phyloP scores from a whole-genome alignment of 2,888 invertebrate species.

The Gandaritis pyraliata region DNA sequence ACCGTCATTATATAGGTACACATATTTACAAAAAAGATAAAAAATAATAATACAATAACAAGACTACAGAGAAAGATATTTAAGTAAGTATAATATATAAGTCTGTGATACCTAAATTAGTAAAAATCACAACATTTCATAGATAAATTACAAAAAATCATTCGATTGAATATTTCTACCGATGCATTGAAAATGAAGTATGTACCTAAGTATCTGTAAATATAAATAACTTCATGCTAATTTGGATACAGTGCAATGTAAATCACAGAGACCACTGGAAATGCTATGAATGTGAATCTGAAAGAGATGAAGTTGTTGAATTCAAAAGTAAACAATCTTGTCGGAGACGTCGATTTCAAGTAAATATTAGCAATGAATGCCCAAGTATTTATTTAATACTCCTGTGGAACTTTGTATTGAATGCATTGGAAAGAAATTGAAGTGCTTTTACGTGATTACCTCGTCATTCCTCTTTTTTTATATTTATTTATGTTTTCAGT shows the following conservation, averaged over 20 bases:
- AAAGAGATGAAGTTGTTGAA: background rate
- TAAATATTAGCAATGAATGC: background rate
- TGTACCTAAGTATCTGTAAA: background rate
- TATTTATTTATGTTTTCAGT: background rate
- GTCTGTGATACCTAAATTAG: too few species aligned
- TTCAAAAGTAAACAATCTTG: background rate
- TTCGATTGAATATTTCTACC: conserved; percentile 3
- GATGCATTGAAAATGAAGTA: conserved; percentile 1
- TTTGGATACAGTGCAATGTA: conserved; percentile 13
- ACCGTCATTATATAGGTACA: too few species aligned
- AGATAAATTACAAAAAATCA: background rate
- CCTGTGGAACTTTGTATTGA: background rate
- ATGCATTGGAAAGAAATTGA: background rate
- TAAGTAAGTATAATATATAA: too few species aligned
- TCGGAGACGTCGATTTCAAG: background rate
- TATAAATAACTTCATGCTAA: background rate
- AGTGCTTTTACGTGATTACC: background rate
- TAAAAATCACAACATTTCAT: too few species aligned
- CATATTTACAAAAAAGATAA: too few species aligned
- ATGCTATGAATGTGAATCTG: conserved; percentile 1
- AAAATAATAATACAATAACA: too few species aligned
- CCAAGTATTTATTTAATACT: background rate
- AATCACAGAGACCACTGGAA: conserved; percentile 5
- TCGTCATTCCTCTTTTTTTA: background rate
- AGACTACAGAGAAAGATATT: too few species aligned